A percentile compares a stretch with the other conserved stretches of the same genome.
Evolutionary conservation across 2,797 vertebrate genomes (phyloP).

Genomic region (Acipenser oxyrinchus): DNA sequence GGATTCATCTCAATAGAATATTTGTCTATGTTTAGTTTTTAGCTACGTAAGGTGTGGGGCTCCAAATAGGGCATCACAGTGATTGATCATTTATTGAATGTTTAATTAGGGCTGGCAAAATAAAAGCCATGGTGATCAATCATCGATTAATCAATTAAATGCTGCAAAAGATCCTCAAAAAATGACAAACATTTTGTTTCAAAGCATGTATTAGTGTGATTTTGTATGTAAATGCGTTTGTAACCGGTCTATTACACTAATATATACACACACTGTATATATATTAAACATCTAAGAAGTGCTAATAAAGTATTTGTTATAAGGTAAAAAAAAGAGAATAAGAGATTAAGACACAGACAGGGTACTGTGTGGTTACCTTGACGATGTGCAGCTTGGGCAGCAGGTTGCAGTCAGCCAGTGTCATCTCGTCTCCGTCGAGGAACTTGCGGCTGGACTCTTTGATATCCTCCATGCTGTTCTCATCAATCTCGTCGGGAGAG

Average conservation of each 20-base stretch:
- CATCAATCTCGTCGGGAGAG: constrained; percentile 95
- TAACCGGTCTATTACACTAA: no score
- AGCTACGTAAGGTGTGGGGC: background rate
- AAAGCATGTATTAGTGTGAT: background rate
- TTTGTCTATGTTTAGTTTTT: no score
- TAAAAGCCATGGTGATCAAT: no score
- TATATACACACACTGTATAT: no score
- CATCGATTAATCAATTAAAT: no score
- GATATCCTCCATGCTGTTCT: constrained; percentile 89
- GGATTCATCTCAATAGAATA: no score
- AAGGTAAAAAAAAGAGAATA: background rate
- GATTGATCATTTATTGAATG: background rate
- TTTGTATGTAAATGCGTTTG: background rate
- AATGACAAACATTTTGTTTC: background rate
- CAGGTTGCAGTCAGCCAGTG: constrained; percentile 91
- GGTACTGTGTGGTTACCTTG: constrained; percentile 60
- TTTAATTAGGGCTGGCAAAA: no score
- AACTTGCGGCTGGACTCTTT: constrained; percentile 76
- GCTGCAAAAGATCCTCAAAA: no score
- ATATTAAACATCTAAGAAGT: no score
- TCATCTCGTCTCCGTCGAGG: constrained; percentile 93
- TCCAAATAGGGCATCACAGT: background rate
- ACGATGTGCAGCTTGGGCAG: constrained; percentile 96
- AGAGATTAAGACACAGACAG: background rate
- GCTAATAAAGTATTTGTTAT: no score